Percentiles rank a stretch among this genome's conserved stretches.
Conservation (phyloP, 2,113 vertebrate genomes). For the Albula goreensis region DNA sequence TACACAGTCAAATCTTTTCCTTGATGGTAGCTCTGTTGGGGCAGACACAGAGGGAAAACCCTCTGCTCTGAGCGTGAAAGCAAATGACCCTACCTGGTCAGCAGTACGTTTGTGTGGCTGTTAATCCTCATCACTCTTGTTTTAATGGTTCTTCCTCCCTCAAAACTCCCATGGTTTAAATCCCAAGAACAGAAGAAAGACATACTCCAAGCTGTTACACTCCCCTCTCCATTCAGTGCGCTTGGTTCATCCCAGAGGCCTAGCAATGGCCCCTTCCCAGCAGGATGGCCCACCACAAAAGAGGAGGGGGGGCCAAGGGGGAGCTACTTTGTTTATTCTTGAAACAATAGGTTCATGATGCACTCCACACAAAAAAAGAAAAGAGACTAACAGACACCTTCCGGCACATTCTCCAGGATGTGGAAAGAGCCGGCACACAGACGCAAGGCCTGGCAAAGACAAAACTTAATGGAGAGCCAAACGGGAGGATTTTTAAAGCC, state of each 20-base stretch:
- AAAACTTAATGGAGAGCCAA: not conserved
- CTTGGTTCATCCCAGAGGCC: constrained; percentile 25
- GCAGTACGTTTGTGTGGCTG: not conserved
- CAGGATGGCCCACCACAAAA: constrained; percentile 24
- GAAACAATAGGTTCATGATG: constrained; percentile 33
- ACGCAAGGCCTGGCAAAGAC: not conserved
- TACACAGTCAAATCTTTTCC: not conserved
- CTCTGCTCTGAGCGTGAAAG: not conserved
- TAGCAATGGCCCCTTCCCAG: constrained; percentile 21
- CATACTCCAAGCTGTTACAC: not conserved
- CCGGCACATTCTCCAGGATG: constrained; percentile 12
- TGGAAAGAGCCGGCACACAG: not conserved
- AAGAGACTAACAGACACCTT: constrained; percentile 12
- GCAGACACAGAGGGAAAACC: not conserved
- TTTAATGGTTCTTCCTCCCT: not conserved
- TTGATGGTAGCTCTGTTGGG: not conserved
- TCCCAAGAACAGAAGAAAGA: constrained; percentile 16
- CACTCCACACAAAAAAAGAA: constrained; percentile 23
- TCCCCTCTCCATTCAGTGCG: constrained; percentile 9
- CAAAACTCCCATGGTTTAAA: constrained; percentile 19
- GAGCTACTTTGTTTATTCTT: constrained; percentile 38
- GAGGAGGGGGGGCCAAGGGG: not conserved
- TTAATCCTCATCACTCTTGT: not conserved
- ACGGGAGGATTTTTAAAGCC: not conserved
- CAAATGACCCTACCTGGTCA: constrained; percentile 11